Base-by-base conservation (phyloP, 2,797 vertebrate species). In the Orientallactaga sibirica region DNA sequence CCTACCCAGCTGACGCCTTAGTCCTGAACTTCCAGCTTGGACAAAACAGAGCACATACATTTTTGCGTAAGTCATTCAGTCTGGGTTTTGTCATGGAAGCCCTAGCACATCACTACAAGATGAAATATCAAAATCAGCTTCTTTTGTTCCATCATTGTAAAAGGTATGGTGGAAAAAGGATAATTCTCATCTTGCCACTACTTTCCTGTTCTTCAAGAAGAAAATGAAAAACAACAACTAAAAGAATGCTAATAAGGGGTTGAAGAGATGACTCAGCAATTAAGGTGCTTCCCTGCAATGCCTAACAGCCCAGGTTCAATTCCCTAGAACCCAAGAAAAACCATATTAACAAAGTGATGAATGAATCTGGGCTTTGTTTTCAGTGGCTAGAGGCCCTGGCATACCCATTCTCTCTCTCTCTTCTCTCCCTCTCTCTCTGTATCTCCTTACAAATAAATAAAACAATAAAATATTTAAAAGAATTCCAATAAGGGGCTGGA, bases 131-230 rank as follows among this genome's bases (percentile, higher is more conserved):
- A 22, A 43, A 81, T 20, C 1, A 82, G 2, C 3, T 78, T 73
- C 19, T 94, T 86, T 89, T 20, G 79, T 27, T 90, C 82, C 20
- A 12, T 90, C 85, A 48, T 7, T 41, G 10, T 85, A 48, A 71
- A 66, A 73, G 43, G 8, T 48, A n/a, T 15, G 66, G 10, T 48
- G 15, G 27, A 62, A 79, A 62, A 20, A 75, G 7, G 61, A 5
- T 0, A 78, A 24, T 33, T 81, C 67, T 77, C 7, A 77, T 8
- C 6, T 10, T 62, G 7, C 7, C 19, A 24, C 41, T 68, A 7
- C 76, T 80, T 88, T 88, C 7, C 15, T 7, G 4, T 1, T 37
- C 10, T 48, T 86, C 15, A 71, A 80, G 8, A 85, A 85, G 29
- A 33, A 90, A 83, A 86, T 33, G 1, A 77, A 62, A 88, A 22